Evolutionary conservation across 64 coral and sea anemone genomes (phyloP).

Genomic region (Montipora sp.): DNA sequence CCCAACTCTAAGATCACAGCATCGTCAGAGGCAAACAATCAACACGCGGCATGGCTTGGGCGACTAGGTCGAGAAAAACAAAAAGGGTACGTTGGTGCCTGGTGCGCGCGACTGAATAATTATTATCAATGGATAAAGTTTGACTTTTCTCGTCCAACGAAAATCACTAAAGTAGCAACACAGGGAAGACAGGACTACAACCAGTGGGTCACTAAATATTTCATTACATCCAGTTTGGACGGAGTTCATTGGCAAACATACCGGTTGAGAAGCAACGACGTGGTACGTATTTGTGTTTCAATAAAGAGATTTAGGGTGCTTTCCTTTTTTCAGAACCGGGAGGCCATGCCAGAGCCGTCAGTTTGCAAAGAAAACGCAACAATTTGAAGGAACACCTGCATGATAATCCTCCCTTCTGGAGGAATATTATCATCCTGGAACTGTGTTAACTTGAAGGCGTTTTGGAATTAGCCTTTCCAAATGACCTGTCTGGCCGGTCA

Average conservation of each 20-base stretch:
- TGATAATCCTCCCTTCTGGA: too few relatives aligned
- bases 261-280: slow-evolving; percentile 44
- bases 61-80: slow-evolving; percentile 12
- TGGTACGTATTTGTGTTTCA: slow-evolving; percentile 16
- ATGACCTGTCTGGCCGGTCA: too few relatives aligned
- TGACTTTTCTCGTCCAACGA: slow-evolving; percentile 54
- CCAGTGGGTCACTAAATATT: slow-evolving; percentile 41
- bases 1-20: slow-evolving; percentile 56
- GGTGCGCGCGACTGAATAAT: slow-evolving; percentile 57
- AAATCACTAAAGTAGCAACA: slow-evolving; percentile 43
- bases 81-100: slow-evolving; percentile 6
- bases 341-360: too few relatives aligned
- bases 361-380: too few relatives aligned
- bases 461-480: too few relatives aligned
- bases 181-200: slow-evolving; percentile 50
- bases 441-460: too few relatives aligned
- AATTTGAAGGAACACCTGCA: too few relatives aligned
- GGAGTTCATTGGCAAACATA: slow-evolving; percentile 60
- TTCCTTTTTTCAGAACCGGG: too few relatives aligned
- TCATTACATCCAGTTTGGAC: slow-evolving; percentile 48
- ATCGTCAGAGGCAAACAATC: slow-evolving; percentile 32
- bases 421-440: too few relatives aligned
- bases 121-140: slow-evolving; percentile 78
- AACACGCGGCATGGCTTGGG: slow-evolving; percentile 18
- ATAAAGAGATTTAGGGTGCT: too few relatives aligned